Conservation (phyloP, 2,113 vertebrate species). For the Ahaetulla prasina region DNA sequence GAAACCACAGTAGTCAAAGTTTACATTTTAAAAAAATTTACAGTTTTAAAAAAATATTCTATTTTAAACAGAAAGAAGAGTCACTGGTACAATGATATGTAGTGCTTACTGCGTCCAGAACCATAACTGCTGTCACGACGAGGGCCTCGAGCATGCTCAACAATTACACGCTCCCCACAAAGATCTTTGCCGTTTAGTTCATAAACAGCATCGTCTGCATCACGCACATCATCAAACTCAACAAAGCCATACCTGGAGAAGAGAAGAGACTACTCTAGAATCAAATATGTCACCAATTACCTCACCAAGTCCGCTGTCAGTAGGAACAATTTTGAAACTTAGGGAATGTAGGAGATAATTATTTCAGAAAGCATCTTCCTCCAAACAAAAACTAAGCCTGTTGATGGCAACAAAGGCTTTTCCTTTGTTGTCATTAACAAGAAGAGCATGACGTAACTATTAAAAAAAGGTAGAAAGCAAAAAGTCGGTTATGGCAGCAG, state of each 20-base stretch:
- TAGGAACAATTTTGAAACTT: background rate
- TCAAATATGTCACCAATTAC: background rate
- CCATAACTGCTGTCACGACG: conserved; percentile 87
- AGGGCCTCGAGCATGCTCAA: conserved; percentile 80
- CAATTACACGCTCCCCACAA: conserved; percentile 87
- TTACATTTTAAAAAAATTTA: conserved; percentile 31
- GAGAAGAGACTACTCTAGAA: background rate
- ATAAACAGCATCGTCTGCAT: conserved; percentile 94
- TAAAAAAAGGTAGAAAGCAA: background rate
- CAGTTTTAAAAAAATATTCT: conserved; percentile 13
- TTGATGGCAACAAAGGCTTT: background rate
- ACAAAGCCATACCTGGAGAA: conserved; percentile 89
- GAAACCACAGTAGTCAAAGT: conserved; percentile 50
- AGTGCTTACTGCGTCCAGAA: conserved; percentile 89
- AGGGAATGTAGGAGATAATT: background rate
- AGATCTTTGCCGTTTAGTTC: conserved; percentile 96
- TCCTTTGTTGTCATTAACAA: background rate
- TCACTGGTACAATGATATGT: conserved; percentile 58
- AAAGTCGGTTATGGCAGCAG: background rate
- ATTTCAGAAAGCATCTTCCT: background rate
- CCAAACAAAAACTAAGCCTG: background rate
- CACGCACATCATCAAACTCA: conserved; percentile 93
- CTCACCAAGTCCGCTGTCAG: background rate
- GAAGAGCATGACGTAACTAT: background rate
- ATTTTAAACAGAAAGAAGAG: conserved; percentile 53